Evolutionary conservation across 2,888 invertebrate species (phyloP).

Genomic region (Chrysopilus asiliformis): DNA sequence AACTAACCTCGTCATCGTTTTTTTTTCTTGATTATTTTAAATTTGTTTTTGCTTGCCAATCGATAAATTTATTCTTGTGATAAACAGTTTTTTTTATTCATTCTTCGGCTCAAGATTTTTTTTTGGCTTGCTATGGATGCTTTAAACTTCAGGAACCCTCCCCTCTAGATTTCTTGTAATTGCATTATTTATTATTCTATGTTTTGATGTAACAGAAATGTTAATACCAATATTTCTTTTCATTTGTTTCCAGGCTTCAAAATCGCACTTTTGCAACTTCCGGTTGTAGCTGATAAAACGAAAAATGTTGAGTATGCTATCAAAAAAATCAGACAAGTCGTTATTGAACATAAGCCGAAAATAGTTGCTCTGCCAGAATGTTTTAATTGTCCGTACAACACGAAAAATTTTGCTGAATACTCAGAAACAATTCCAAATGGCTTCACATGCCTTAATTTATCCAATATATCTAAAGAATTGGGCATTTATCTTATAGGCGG

Average conservation of each 20-base stretch:
- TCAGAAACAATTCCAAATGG: constrained; percentile 81
- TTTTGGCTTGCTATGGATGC: no score
- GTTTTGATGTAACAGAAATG: no score
- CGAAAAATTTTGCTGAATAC: constrained; percentile 61
- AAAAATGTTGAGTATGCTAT: constrained; percentile 58
- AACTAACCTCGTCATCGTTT: no score
- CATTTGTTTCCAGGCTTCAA: neutral
- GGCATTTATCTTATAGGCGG: constrained; percentile 76
- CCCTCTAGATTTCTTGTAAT: no score
- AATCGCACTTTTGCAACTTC: constrained; percentile 64
- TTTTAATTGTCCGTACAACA: constrained; percentile 90
- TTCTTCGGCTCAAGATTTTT: no score
- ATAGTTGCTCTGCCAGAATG: constrained; percentile 69
- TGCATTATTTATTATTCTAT: no score
- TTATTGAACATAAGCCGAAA: constrained; percentile 43
- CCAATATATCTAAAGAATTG: constrained; percentile 60
- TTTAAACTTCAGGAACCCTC: no score
- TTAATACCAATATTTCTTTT: no score
- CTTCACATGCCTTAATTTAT: constrained; percentile 54
- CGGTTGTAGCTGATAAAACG: constrained; percentile 54
- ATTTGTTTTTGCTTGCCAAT: no score
- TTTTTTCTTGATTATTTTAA: no score
- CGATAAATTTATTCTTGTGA: no score
- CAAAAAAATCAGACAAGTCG: constrained; percentile 51
- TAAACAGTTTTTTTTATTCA: no score